A percentile compares a stretch with the other conserved stretches of the same genome.
Evolutionary conservation across 2,797 vertebrate species (phyloP).

Genomic region (Manis javanica): DNA sequence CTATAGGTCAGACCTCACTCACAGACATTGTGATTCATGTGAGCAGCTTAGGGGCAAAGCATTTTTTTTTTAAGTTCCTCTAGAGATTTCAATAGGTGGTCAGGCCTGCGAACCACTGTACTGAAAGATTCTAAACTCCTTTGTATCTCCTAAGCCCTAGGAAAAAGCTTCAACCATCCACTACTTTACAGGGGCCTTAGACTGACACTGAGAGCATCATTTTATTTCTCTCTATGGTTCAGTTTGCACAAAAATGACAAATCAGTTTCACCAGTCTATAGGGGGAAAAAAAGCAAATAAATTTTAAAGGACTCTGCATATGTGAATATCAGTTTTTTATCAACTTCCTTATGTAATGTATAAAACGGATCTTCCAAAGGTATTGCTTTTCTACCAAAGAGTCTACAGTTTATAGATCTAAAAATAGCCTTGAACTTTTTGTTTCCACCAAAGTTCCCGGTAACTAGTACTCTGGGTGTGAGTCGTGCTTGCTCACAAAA

Average conservation of each 20-base stretch:
- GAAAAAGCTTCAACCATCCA: background rate
- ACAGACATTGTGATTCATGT: background rate
- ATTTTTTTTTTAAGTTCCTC: background rate
- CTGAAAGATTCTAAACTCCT: background rate
- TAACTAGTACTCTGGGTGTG: background rate
- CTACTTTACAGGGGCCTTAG: background rate
- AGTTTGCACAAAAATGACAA: conserved; percentile 22
- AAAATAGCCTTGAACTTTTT: background rate
- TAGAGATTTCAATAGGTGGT: background rate
- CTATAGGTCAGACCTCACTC: background rate
- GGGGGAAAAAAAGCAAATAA: background rate
- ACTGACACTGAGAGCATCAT: background rate
- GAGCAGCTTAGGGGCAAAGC: background rate
- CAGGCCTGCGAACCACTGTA: background rate
- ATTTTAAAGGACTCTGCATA: background rate
- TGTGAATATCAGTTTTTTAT: background rate
- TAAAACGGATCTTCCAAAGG: conserved; percentile 36
- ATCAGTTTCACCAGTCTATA: background rate
- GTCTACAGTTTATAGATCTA: background rate
- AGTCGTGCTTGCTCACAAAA: background rate
- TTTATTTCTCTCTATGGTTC: background rate
- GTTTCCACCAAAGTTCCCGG: background rate
- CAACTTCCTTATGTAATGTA: background rate
- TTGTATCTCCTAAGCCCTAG: background rate
- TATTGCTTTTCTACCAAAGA: background rate